Base-by-base conservation (phyloP, 2,797 vertebrate species). In the Chelon auratus region DNA sequence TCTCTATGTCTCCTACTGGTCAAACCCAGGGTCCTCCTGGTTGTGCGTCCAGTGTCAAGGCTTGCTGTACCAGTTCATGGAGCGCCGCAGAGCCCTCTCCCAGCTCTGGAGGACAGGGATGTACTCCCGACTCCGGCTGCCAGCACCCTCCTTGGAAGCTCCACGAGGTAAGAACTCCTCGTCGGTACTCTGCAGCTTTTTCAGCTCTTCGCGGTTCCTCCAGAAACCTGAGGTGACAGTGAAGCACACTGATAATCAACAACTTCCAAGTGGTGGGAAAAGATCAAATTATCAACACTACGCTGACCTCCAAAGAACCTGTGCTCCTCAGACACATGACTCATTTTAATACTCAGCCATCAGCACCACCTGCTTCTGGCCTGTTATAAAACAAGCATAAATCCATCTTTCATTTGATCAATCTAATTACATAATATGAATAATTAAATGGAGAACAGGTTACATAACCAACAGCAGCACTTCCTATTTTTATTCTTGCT, bases 1-100 rank as follows among this genome's bases (percentile, higher is more conserved):
- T 14, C 45, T 37, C 9, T 47, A 39, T 1, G 13, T 47, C 57
- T 15, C 40, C 8, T 1, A 61, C 40, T 15, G 24, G 57, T 43
- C 43, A 18, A 24, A 11, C 20, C 48, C 39, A 17, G 62, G 55
- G 17, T n/a, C 12, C 51, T 17, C 20, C n/a, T 0, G 18, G 15
- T 15, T 6, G 15, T 9, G 15, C 1, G 6, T 62, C 52, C 55
- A 20, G 24, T 33, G 36, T 94, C 88, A 93, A 6, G 72, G 62
- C 59, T 92, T 90, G 80, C 60, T 94, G 86, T 99, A 98, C 96
- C 96, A 97, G 66, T 95, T 91, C 93, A 96, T 95, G 52, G 96
- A 98, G 55, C 92, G 89, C 14, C 84, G 91, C 59, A 96, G 92
- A 0, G 97, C 98, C 77, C 92, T 91, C 60, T 96, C 95, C 98